These are phyloP conservation scores for Cisticola juncidis DNA, from an alignment of 2,113 vertebrate species.

Conservation along the genomic window DNA sequence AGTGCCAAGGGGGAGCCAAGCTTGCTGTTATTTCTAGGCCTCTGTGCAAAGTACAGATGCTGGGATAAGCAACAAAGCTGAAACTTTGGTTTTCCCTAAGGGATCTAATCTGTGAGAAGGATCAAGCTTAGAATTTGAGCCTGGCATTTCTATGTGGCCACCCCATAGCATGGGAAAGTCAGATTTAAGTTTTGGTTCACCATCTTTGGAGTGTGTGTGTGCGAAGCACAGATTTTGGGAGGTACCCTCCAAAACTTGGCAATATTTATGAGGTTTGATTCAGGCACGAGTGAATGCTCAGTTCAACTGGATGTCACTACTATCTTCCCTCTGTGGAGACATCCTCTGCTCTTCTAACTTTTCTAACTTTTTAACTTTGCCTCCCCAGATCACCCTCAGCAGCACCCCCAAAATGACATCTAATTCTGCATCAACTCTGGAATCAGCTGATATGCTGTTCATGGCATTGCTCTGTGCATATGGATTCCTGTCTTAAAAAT, in stretches of 20 bases:
- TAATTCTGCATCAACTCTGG: neutral
- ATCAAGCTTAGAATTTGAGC: neutral
- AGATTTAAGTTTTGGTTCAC: neutral
- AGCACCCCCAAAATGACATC: neutral
- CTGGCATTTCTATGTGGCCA: slow-evolving; percentile 1
- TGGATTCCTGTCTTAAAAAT: neutral
- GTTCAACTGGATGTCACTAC: neutral
- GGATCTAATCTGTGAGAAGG: neutral
- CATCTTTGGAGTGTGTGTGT: neutral
- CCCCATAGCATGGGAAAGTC: neutral
- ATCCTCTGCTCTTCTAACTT: neutral
- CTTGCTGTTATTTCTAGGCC: neutral
- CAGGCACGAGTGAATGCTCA: neutral
- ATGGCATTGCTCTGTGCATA: neutral
- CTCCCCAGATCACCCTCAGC: neutral
- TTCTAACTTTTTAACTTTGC: neutral
- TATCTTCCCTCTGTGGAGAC: neutral
- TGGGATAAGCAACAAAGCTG: neutral
- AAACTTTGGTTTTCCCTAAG: neutral
- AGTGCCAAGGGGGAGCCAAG: neutral
- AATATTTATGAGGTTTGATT: neutral
- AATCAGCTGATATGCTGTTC: neutral
- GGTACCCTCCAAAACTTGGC: neutral
- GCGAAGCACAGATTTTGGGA: neutral
- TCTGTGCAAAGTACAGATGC: neutral